Evolutionary conservation across 2,888 invertebrate genomes (phyloP), one percentile per base, ranked within the genome.

Genomic region (Iphiclides podalirius): DNA sequence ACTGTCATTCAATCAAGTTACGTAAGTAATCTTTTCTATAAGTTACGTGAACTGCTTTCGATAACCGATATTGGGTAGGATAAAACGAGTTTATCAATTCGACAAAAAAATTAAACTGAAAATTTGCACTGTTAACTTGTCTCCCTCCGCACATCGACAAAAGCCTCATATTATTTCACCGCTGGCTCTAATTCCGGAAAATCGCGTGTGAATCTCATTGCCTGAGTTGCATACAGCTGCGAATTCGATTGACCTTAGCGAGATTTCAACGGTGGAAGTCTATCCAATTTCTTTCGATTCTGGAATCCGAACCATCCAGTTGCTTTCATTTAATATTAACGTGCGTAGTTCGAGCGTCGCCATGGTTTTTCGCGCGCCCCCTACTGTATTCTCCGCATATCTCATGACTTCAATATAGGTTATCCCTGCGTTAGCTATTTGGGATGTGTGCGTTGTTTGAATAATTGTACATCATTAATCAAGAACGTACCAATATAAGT

Each of bases 311-410:
- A 66, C 65, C 67, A 71, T 72, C 65, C 63, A 80, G 72, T 75
- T 76, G 63, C 58, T 64, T 70, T 83, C 84, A 83, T 86, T 61
- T 75, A 85, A 80, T 86, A 88, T 87, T 87, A 77, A 87, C 72
- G 66, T 50, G 53, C 65, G 60, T 60, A 70, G 70, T 68, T 68
- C 65, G 61, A 63, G 66, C 60, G 67, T 63, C 57, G 67, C 70
- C 70, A 71, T 75, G 78, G 75, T 82, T 84, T 85, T 84, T 86
- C 83, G 76, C 84, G 78, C 81, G 68, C 63, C 71, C 74, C 68
- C 71, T 63, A 53, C 67, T 75, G 76, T 75, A 75, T 70, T 69
- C 60, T 61, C 64, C 86, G 79, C 81, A 87, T 88, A 73, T 80
- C 78, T 81, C 70, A 85, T 85, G 82, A 85, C 80, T 58, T 66